Evolutionary conservation across 2,113 vertebrate genomes (phyloP).

Genomic region (Scytalopus superciliaris): DNA sequence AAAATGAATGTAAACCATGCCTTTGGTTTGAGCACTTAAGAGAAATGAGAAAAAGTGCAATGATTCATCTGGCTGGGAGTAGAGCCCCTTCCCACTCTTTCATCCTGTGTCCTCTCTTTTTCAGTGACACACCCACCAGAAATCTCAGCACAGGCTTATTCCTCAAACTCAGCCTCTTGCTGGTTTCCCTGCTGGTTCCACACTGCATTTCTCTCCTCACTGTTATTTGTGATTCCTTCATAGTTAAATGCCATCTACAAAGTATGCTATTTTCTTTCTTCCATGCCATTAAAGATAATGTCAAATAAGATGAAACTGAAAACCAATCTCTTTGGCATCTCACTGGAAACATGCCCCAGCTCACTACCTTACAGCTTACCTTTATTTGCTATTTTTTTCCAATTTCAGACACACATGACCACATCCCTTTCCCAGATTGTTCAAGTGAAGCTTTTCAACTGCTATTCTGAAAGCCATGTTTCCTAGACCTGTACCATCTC

Average conservation of each 20-base stretch:
- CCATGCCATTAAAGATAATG: constrained; percentile 56
- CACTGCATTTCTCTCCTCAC: not conserved
- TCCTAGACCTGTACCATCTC: not conserved
- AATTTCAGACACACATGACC: not conserved
- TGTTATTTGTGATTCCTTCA: constrained; percentile 32
- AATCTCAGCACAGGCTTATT: not conserved
- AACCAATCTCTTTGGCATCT: constrained; percentile 17
- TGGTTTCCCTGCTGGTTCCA: not conserved
- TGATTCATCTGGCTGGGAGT: not conserved
- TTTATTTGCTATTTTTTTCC: not conserved
- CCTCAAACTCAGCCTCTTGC: not conserved
- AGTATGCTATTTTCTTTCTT: constrained; percentile 58
- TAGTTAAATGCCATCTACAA: constrained; percentile 34
- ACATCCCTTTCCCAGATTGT: not conserved
- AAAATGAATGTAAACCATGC: not conserved
- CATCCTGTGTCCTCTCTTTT: not conserved
- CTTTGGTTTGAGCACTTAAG: not conserved
- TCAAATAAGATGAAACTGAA: constrained; percentile 44
- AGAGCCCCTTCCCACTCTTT: not conserved
- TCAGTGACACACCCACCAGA: not conserved
- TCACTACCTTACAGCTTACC: not conserved
- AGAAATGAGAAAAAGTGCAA: not conserved
- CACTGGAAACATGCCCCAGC: not conserved
- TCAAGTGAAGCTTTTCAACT: not conserved
- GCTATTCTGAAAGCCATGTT: not conserved